phyloP scores from a whole-genome alignment of 1,140 invertebrate genomes.

The Zaprionus davidi region DNA sequence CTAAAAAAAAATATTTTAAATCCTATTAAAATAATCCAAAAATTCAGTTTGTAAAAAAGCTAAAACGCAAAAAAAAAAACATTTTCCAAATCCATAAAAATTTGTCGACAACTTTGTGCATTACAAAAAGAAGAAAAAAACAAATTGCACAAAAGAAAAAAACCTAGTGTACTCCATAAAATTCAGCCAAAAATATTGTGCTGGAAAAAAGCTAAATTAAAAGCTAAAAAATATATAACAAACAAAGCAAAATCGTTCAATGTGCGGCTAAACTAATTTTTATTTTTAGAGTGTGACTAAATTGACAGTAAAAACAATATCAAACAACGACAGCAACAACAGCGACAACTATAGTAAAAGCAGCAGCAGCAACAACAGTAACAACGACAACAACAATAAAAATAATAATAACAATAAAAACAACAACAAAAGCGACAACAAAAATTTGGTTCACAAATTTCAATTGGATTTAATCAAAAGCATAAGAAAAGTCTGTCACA shows the following conservation, averaged over 20 bases:
- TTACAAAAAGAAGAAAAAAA: background rate
- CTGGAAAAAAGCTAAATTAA: slow-evolving; percentile 3
- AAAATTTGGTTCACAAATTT: slow-evolving; percentile 67
- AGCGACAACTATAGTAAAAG: slow-evolving; percentile 17
- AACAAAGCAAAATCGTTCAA: slow-evolving; percentile 2
- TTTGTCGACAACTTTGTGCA: background rate
- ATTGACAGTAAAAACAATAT: slow-evolving; percentile 31
- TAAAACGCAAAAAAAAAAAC: too few species aligned
- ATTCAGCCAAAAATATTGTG: slow-evolving; percentile 3
- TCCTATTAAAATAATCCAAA: too few species aligned
- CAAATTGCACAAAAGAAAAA: background rate
- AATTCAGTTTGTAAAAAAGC: too few species aligned
- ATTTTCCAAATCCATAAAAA: background rate
- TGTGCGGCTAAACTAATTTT: slow-evolving; percentile 8
- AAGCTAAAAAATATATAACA: background rate
- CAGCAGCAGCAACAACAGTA: background rate
- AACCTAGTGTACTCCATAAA: background rate
- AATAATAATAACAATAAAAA: slow-evolving; percentile 6
- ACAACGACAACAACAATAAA: slow-evolving; percentile 8
- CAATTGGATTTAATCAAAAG: slow-evolving; percentile 84
- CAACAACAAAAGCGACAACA: slow-evolving; percentile 17
- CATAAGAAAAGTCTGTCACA: slow-evolving; percentile 64
- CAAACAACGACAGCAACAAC: slow-evolving; percentile 3
- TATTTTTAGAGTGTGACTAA: slow-evolving; percentile 28
- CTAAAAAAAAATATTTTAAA: too few species aligned